These are phyloP conservation scores for Eucidaris tribuloides DNA, from an alignment of 35 echinoderm and acorn worm genomes.

Conservation along the genomic window DNA sequence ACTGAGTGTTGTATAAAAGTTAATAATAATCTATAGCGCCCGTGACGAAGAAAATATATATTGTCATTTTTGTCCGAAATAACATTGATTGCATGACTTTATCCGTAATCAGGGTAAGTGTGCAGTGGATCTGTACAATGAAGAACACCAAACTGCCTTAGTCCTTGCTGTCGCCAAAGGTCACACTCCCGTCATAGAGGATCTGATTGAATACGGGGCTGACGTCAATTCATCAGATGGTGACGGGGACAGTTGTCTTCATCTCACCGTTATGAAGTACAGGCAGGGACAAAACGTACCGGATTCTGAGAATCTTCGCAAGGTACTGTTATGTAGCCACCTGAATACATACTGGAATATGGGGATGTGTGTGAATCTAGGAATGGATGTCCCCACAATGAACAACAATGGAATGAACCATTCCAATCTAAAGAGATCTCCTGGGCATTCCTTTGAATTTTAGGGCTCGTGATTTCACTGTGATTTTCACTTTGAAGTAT, in stretches of 20 bases:
- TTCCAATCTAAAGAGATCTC: no score
- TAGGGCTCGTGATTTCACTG: no score
- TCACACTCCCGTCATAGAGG: slow-evolving; percentile 17
- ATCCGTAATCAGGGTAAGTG: neutral
- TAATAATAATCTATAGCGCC: neutral
- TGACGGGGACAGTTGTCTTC: slow-evolving; percentile 54
- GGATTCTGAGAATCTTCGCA: neutral
- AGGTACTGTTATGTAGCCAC: neutral
- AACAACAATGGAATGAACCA: no score
- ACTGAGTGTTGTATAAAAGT: neutral
- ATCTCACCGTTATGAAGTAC: slow-evolving; percentile 37
- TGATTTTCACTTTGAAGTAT: no score
- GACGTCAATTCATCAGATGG: slow-evolving; percentile 55
- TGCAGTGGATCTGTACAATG: slow-evolving; percentile 25
- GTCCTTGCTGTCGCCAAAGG: slow-evolving; percentile 34
- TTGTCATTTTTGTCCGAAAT: neutral
- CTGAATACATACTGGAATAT: no score
- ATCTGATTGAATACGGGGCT: slow-evolving; percentile 46
- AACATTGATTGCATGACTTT: neutral
- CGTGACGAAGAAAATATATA: neutral
- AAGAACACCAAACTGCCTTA: slow-evolving; percentile 17
- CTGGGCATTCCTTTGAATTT: no score
- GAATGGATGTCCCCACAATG: no score
- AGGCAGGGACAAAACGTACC: slow-evolving; percentile 1
- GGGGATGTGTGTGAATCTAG: no score